phyloP scores from a whole-genome alignment of 2,113 vertebrate species.

The Pseudorhombus dupliciocellatus region DNA sequence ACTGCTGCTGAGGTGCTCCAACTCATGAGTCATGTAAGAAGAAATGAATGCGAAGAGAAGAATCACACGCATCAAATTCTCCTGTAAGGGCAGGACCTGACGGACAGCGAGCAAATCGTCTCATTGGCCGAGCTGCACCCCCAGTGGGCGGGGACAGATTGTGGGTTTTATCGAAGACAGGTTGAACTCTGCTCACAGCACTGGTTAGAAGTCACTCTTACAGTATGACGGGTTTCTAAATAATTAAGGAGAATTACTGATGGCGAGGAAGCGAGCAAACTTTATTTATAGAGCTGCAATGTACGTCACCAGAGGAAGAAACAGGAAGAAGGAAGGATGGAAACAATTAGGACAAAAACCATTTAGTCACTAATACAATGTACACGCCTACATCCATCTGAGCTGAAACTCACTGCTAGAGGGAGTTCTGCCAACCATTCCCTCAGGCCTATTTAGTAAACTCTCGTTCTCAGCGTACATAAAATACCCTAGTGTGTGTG shows the following conservation, averaged over 20 bases:
- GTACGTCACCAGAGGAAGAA: not conserved
- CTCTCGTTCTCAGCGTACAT: slow-evolving; percentile 24
- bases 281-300: too few relatives aligned
- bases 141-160: too few relatives aligned
- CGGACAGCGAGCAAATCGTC: too few relatives aligned
- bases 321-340: slow-evolving; percentile 1
- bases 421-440: slow-evolving; percentile 39
- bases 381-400: not conserved
- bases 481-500: slow-evolving; percentile 11
- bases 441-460: slow-evolving; percentile 31
- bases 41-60: too few relatives aligned
- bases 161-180: too few relatives aligned
- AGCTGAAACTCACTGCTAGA: not conserved
- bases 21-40: slow-evolving; percentile 14
- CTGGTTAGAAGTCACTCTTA: not conserved
- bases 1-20: slow-evolving; percentile 6
- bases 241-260: not conserved
- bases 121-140: too few relatives aligned
- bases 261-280: not conserved
- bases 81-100: too few relatives aligned
- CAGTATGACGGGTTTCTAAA: not conserved
- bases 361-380: not conserved
- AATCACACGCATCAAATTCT: not conserved
- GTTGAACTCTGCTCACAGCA: too few relatives aligned
- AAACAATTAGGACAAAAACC: not conserved